Evolutionary conservation across 2,888 invertebrate genomes (phyloP).

Genomic region (Melanostoma mellinum): DNA sequence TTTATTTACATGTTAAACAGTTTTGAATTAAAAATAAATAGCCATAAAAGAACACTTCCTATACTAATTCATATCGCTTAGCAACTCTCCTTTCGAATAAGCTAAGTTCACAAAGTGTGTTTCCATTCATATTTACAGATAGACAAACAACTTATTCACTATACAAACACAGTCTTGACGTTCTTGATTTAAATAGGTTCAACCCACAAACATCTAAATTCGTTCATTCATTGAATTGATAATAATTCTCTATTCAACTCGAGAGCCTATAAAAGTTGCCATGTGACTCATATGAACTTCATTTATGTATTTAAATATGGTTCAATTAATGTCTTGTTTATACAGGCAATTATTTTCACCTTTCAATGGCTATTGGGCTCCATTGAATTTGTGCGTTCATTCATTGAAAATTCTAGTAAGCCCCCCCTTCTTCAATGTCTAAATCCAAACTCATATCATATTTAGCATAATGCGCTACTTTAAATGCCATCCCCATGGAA

Average conservation of each 20-base stretch:
- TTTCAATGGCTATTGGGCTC: background rate
- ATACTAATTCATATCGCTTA: background rate
- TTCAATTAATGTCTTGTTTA: conserved; percentile 9
- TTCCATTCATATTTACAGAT: conserved; percentile 5
- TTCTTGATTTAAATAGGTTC: conserved; percentile 1
- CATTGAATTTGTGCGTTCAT: background rate
- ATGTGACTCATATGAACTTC: background rate
- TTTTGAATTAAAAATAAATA: no score
- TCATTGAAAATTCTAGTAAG: conserved; percentile 17
- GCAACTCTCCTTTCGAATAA: background rate
- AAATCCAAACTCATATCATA: background rate
- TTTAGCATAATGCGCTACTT: conserved; percentile 11
- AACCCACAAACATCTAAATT: conserved; percentile 1
- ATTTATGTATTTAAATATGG: background rate
- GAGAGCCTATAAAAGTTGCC: background rate
- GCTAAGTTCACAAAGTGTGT: background rate
- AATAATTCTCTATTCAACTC: no score
- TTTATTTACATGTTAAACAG: no score
- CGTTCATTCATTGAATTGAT: background rate
- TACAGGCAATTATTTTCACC: conserved; percentile 47
- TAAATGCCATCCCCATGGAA: background rate
- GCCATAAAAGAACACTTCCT: no score
- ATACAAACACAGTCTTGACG: background rate
- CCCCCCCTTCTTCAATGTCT: no score
- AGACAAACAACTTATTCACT: conserved; percentile 13